Conservation (phyloP, 2,888 invertebrate species). For the Papilio gigon region DNA sequence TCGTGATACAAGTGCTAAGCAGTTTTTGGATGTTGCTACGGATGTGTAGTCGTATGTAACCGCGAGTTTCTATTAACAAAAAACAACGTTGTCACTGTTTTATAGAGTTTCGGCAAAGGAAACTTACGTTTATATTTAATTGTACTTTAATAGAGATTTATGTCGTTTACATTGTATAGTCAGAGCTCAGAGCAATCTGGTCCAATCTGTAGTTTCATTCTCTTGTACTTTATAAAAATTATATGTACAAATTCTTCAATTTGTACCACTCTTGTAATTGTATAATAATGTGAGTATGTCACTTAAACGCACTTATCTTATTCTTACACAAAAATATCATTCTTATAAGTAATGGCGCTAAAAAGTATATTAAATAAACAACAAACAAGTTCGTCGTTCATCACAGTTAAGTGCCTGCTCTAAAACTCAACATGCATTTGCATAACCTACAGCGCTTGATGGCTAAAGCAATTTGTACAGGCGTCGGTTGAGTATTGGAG, state of each 20-base stretch:
- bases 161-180: background rate
- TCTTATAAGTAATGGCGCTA: background rate
- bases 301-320: too few species aligned
- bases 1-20: background rate
- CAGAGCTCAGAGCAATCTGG: background rate
- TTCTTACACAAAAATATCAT: background rate
- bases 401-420: constrained; percentile 14
- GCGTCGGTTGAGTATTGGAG: constrained; percentile 7
- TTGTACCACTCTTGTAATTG: too few species aligned
- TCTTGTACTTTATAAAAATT: too few species aligned
- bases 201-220: too few species aligned
- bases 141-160: background rate
- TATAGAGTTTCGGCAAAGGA: background rate
- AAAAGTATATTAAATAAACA: constrained; percentile 3
- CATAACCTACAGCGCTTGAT: constrained; percentile 11
- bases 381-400: background rate
- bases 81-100: background rate
- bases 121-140: background rate
- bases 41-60: background rate
- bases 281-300: too few species aligned
- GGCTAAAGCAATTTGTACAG: constrained; percentile 21
- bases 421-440: constrained; percentile 19
- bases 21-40: background rate
- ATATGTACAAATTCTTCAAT: too few species aligned
- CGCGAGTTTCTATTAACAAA: background rate